Percentiles rank a stretch among this genome's conserved stretches.
phyloP scores from a whole-genome alignment of 1,140 invertebrate genomes.

The Thaumetopoea pityocampa region DNA sequence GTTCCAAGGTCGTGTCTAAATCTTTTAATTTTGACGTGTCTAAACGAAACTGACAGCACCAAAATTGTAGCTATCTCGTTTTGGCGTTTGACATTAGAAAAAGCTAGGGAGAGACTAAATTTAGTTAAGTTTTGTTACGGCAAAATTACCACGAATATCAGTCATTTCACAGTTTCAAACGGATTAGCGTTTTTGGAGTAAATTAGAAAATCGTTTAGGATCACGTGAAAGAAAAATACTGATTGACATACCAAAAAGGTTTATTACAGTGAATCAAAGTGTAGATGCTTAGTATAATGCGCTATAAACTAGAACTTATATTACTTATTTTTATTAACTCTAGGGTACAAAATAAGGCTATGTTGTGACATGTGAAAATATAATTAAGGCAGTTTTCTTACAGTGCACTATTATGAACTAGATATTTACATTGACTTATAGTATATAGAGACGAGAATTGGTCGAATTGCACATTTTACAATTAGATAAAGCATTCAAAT shows the following conservation, averaged over 20 bases:
- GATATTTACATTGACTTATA: slow-evolving; percentile 54
- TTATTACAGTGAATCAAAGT: slow-evolving; percentile 25
- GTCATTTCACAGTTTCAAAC: too few relatives aligned
- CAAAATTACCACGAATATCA: too few relatives aligned
- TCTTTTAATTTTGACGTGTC: too few relatives aligned
- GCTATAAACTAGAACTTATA: slow-evolving; percentile 12
- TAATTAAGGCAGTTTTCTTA: slow-evolving; percentile 64
- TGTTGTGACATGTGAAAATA: slow-evolving; percentile 68
- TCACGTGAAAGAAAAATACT: background rate
- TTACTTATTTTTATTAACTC: slow-evolving; percentile 29
- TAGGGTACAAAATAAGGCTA: slow-evolving; percentile 73
- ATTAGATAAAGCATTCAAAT: slow-evolving; percentile 43
- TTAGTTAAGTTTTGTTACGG: too few relatives aligned
- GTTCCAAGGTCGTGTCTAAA: too few relatives aligned
- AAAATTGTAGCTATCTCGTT: too few relatives aligned
- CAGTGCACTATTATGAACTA: slow-evolving; percentile 32
- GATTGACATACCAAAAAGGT: slow-evolving; percentile 14
- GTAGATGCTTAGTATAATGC: slow-evolving; percentile 18
- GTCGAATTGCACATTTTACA: slow-evolving; percentile 42
- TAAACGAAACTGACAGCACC: too few relatives aligned
- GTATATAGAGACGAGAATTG: slow-evolving; percentile 36
- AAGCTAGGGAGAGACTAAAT: too few relatives aligned
- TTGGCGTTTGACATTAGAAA: too few relatives aligned
- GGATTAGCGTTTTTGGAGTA: background rate
- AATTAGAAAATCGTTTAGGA: background rate